Evolutionary conservation across 2,797 vertebrate genomes (phyloP), one percentile per base, ranked within the genome.

Genomic region (Eidolon dupreanum): DNA sequence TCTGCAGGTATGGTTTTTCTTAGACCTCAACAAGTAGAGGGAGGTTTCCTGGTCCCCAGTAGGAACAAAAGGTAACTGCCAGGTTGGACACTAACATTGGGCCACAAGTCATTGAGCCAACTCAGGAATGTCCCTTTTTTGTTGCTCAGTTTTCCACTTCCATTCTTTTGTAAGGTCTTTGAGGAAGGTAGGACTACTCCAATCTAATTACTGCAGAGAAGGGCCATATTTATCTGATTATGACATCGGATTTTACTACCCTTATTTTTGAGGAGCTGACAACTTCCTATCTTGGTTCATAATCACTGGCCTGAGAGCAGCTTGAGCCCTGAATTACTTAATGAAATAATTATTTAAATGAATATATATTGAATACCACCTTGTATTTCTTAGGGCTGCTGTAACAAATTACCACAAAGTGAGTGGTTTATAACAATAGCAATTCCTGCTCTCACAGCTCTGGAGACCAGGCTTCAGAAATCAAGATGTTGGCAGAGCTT

Each of bases 401-500:
- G 28, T 49, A 82, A 57, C 77, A 68, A 49, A 87, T 38, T 2
- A 38, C 15, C 5, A 28, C 15, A 22, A 16, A 57, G 57, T 33
- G 31, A 3, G 26, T 59, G 49, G 5, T 68, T 82, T 86, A 36
- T 10, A 8, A 31, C 5, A 8, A 31, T 4, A 63, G 10, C 26
- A 65, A 33, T 51, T 11, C n/a, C 46, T 65, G 82, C n/a, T 81
- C 26, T 78, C 3, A 0, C 13, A 82, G 6, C 16, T 38, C 70
- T 66, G 41, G 43, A 83, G 63, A 5, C 13, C 57, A 31, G n/a
- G 55, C 89, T 51, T 94, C 11, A 41, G 41, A 92, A 78, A 36
- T 28, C 17, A 17, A 17, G 36, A 24, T 13, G 8, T 10, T 3
- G 20, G 24, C 7, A 68, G 59, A 38, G n/a, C 28, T 1, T 0